Base-by-base conservation (phyloP, 1,140 invertebrate genomes). In the Acromyrmex heyeri region DNA sequence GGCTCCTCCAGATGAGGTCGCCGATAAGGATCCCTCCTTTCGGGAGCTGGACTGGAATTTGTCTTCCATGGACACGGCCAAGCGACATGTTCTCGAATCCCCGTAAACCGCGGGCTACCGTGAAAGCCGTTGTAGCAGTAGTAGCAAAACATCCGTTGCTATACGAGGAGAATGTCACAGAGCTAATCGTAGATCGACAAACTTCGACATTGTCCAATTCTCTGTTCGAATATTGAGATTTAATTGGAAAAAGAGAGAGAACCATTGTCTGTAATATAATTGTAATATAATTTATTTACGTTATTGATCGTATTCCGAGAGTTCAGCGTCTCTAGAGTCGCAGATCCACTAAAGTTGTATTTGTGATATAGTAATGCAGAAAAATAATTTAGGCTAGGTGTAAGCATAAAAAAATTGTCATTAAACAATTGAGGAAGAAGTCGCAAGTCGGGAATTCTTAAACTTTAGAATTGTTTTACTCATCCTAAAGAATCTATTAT, bases 21-120 rank as follows among this genome's bases (percentile, higher is more conserved):
- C 86, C 75, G 91, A 93, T 93, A 92, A 92, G 87, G 77, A 69
- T 64, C 87, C 88, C 86, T 90, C 76, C 86, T 88, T 85, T 85
- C 67, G 75, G 73, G 59, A 90, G 61, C 69, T 72, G 69, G 70
- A 3, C 64, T n/a, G 81, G 82, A 90, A 90, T 90, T 90, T 90
- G 89, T 90, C 88, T 90, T 62, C 64, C 44, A 70, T 48, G n/a
- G 82, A 88, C 55, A 7, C 21, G 34, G 14, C 34, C 16, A 48
- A 67, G 38, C 69, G 34, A 64, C 8, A 34, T n/a, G 55, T 73
- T 55, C 55, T 44, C 14, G 62, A 44, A 14, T 65, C 38, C 27
- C 10, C 55, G n/a, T 70, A 18, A 83, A 62, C 70, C 62, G 53
- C 44, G 8, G 27, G 6, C 14, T 85, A 30, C 50, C 44, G 64